A percentile compares a stretch with the other conserved stretches of the same genome.
These are phyloP conservation scores for Hedya salicella DNA, from an alignment of 2,888 invertebrate species.

Conservation along the genomic window DNA sequence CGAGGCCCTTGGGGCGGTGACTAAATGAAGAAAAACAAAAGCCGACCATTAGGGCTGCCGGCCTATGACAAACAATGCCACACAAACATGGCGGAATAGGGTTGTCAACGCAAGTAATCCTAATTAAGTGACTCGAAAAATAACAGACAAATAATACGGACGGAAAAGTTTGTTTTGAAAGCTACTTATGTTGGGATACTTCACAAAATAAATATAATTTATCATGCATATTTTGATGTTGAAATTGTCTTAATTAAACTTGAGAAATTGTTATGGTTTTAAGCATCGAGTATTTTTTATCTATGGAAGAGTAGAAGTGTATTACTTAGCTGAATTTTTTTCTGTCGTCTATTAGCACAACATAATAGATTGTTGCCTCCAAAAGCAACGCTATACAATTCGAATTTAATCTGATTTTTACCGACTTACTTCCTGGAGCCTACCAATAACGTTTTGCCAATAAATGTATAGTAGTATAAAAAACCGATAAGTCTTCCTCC, in stretches of 20 bases:
- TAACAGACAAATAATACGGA: conserved; percentile 36
- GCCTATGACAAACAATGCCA: conserved; percentile 64
- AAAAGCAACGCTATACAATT: too few relatives aligned
- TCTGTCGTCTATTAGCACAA: too few relatives aligned
- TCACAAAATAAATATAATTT: conserved; percentile 22
- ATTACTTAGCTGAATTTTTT: too few relatives aligned
- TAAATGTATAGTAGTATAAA: background rate
- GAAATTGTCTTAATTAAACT: background rate
- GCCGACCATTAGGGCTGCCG: conserved; percentile 65
- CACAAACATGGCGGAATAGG: conserved; percentile 49
- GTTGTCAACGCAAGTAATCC: conserved; percentile 46
- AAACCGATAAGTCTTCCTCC: background rate
- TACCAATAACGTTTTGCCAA: too few relatives aligned
- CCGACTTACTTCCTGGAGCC: too few relatives aligned
- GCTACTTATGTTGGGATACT: conserved; percentile 5
- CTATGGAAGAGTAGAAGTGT: background rate
- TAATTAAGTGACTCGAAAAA: conserved; percentile 41
- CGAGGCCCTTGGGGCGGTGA: conserved; percentile 54
- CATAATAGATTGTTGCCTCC: too few relatives aligned
- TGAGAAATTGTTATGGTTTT: conserved; percentile 8
- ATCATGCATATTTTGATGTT: conserved; percentile 10
- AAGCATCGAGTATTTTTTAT: background rate
- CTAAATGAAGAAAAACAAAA: conserved; percentile 76
- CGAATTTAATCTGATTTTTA: too few relatives aligned
- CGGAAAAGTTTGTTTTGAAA: conserved; percentile 44